Evolutionary conservation across 2,888 invertebrate species (phyloP), one percentile per base, ranked within the genome.

Genomic region (Andricus curvator): DNA sequence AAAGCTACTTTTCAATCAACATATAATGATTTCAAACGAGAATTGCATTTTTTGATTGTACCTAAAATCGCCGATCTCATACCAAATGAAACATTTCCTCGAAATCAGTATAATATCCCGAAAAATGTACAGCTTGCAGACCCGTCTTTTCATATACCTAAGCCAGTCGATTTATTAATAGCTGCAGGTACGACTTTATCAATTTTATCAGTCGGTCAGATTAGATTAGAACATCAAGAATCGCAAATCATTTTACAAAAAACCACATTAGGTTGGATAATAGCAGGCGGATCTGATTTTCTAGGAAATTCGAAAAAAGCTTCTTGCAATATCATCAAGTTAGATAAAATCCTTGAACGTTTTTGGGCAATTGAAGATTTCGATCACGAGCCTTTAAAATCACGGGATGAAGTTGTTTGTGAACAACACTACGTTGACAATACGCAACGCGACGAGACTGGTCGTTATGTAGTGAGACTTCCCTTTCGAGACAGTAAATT

Each of bases 191-290:
- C 68, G 3, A 68, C 68, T 8, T 15, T 68, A 8, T 68, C 68
- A 8, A 17, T 76, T 11, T n/a, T 79, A 15, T n/a, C 79, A 15
- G 48, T 76, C 13, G 76, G 76, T 41, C 79, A 76, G 64, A 76
- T 64, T 22, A 62, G 48, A 64, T 37, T 62, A 1, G 1, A 13
- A 62, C 44, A 64, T n/a, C 20, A 70, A 11, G 56, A 41, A 33
- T 33, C 37, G 4, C n/a, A 25, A 25, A 62, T 79, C 15, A 29
- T 76, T 17, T 8, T 79, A 62, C 76, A 79, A 22, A 79, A 79
- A 74, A 79, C 66, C 2, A 22, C 20, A 11, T 48, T 76, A 25
- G 76, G 76, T 20, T 74, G 79, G 79, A 29, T 62, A 22, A 48
- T 65, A 5, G 79, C 76, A 17, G 76, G 79, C 22, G 79, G 76